phyloP scores from a whole-genome alignment of 2,888 invertebrate genomes.

The Erebia palarica region DNA sequence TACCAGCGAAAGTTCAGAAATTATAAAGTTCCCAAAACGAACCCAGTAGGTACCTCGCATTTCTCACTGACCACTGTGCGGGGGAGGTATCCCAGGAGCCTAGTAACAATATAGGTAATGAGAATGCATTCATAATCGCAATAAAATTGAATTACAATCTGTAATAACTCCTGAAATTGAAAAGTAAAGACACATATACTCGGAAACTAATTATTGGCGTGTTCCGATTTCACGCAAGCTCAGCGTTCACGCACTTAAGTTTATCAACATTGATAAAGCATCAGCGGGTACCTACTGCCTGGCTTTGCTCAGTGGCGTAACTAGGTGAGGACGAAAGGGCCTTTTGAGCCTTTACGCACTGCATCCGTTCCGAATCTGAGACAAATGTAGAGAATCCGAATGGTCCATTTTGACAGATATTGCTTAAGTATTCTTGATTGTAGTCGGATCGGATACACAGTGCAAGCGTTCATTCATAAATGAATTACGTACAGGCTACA shows the following conservation, averaged over 20 bases:
- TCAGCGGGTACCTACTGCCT: background rate
- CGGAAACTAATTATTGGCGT: conserved; percentile 48
- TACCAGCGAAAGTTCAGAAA: too few species aligned
- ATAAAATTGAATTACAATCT: conserved; percentile 3
- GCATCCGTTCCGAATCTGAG: too few species aligned
- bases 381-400: too few species aligned
- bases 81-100: background rate
- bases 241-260: conserved; percentile 50
- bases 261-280: conserved; percentile 60
- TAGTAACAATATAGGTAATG: background rate
- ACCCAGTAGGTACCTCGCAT: too few species aligned
- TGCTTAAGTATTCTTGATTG: too few species aligned
- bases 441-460: too few species aligned
- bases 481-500: too few species aligned
- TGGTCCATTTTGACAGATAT: too few species aligned
- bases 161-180: conserved; percentile 17
- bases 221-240: conserved; percentile 62
- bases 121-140: conserved; percentile 1
- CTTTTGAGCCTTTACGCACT: too few species aligned
- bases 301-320: conserved; percentile 28
- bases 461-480: too few species aligned
- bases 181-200: conserved; percentile 27
- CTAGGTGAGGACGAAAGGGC: background rate
- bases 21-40: too few species aligned
- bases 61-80: too few species aligned